Conservation (phyloP, 2,797 vertebrate species). For the Muscicapa comitata region DNA sequence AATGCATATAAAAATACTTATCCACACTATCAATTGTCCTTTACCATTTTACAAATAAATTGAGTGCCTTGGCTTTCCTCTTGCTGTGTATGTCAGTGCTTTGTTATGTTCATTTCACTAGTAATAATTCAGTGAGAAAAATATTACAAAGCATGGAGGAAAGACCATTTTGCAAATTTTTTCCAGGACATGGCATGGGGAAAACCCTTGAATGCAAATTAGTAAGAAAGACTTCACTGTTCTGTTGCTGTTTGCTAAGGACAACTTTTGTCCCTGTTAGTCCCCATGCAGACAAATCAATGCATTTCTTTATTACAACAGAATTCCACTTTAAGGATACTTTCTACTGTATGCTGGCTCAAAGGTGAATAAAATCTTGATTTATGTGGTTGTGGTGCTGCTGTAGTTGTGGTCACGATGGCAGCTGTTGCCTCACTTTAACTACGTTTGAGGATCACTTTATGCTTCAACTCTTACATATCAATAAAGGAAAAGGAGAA, state of each 20-base stretch:
- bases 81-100: background rate
- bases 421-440: constrained; percentile 75
- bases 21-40: constrained; percentile 80
- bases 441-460: constrained; percentile 74
- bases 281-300: constrained; percentile 53
- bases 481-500: constrained; percentile 75
- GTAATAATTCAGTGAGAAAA: background rate
- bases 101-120: constrained; percentile 25
- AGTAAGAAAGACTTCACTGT: background rate
- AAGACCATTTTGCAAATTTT: background rate
- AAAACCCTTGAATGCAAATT: background rate
- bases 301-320: constrained; percentile 40
- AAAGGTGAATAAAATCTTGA: constrained; percentile 55
- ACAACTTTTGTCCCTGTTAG: background rate
- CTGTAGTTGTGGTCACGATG: constrained; percentile 64
- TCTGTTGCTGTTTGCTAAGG: background rate
- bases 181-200: background rate
- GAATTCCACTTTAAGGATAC: constrained; percentile 54
- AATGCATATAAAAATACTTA: constrained; percentile 85
- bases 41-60: constrained; percentile 76
- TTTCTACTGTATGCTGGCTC: background rate
- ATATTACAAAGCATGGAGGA: background rate
- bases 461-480: constrained; percentile 73
- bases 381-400: constrained; percentile 38
- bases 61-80: constrained; percentile 53